These are phyloP conservation scores for Pollenia amentaria DNA, from an alignment of 2,888 invertebrate genomes.

Conservation along the genomic window DNA sequence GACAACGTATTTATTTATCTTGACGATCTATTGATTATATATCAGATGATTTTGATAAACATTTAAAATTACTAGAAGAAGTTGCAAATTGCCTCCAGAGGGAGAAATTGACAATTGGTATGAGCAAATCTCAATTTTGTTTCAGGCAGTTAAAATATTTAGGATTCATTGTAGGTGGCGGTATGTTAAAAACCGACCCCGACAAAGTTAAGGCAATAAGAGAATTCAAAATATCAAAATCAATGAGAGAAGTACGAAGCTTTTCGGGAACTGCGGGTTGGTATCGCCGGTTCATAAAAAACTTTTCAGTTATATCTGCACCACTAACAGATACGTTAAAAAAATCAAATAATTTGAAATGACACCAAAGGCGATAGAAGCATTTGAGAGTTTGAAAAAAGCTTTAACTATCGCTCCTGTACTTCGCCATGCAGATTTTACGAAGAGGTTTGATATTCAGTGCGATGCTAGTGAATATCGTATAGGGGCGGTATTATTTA, in stretches of 20 bases:
- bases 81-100: too few species aligned
- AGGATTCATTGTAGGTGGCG: not conserved
- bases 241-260: not conserved
- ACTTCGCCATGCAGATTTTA: slow-evolving; percentile 9
- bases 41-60: too few species aligned
- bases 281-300: too few species aligned
- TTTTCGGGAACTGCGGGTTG: too few species aligned
- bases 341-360: too few species aligned
- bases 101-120: too few species aligned
- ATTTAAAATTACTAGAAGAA: too few species aligned
- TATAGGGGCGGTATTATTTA: slow-evolving; percentile 55
- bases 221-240: not conserved
- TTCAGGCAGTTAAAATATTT: not conserved
- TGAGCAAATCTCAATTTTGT: not conserved
- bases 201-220: not conserved
- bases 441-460: slow-evolving; percentile 4
- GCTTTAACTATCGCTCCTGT: not conserved
- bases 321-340: too few species aligned
- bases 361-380: too few species aligned
- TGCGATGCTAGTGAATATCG: slow-evolving; percentile 32
- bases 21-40: too few species aligned
- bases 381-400: too few species aligned
- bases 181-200: not conserved
- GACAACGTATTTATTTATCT: not conserved
- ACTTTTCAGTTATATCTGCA: too few species aligned